Evolutionary conservation across 2,113 vertebrate genomes (phyloP).

Genomic region (Poeciliopsis retropinna): DNA sequence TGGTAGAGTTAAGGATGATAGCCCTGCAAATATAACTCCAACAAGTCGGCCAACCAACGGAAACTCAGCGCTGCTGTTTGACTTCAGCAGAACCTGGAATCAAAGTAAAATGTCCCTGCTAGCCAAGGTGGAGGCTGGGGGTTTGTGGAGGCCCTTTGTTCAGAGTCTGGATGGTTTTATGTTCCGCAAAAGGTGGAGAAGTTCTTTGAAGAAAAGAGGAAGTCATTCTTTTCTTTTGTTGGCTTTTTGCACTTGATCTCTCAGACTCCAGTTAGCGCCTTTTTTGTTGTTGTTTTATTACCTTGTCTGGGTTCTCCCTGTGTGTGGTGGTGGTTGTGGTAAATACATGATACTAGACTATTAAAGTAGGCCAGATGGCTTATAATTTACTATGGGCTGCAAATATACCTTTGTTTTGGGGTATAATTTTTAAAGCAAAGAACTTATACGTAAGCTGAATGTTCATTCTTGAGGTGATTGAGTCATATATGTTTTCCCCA

Average conservation of each 20-base stretch:
- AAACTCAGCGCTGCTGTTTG: background rate
- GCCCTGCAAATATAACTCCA: background rate
- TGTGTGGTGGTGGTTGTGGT: background rate
- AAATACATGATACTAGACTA: background rate
- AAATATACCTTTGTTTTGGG: background rate
- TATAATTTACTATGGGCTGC: background rate
- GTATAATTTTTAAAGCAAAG: background rate
- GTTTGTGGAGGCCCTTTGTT: background rate
- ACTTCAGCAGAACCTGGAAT: background rate
- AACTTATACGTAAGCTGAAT: background rate
- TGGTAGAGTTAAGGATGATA: background rate
- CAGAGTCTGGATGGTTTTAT: background rate
- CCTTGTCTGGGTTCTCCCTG: background rate
- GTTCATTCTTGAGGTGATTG: constrained; percentile 13
- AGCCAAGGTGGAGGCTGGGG: background rate
- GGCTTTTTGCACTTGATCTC: constrained; percentile 62
- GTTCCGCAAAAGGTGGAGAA: constrained; percentile 31
- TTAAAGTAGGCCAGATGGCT: background rate
- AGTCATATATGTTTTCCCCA: constrained; percentile 22
- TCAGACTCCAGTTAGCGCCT: constrained; percentile 18
- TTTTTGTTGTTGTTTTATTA: constrained; percentile 48
- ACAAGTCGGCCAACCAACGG: background rate
- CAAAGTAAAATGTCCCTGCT: background rate
- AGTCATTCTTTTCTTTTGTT: constrained; percentile 67
- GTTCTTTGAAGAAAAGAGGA: constrained; percentile 68